Evolutionary conservation across 1,140 invertebrate species (phyloP), one percentile per base, ranked within the genome.

Genomic region (Nixonia krombeini): DNA sequence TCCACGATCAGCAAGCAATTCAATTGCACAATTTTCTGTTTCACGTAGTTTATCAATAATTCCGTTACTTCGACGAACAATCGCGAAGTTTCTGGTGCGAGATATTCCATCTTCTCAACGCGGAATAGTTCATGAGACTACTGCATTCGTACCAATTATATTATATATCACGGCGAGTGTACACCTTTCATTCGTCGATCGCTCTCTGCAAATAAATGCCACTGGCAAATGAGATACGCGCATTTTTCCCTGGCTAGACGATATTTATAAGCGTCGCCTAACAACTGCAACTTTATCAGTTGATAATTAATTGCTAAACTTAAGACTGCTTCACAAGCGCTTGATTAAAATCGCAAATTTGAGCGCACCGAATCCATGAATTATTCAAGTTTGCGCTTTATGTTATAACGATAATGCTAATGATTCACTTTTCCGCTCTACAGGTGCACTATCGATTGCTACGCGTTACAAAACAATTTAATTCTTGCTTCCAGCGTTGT

Each of bases 281-380:
- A 17, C n/a, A 37, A 28, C 10, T 51, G 44, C 41, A 7, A 47
- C 52, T 61, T 52, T 52, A 68, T 62, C 61, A 57, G 65, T 62
- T 58, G 45, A 68, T 62, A 62, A 62, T 68, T 62, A 57, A 62
- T 67, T 57, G 42, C 52, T 62, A 16, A 16, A 44, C 41, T 62
- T 47, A 49, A 57, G 65, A 57, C 47, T 13, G 29, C 31, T 49
- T 68, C 62, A 62, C 51, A 49, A 56, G 52, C 52, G 42, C 38
- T 68, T 61, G 57, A 61, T 61, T 68, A 57, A 68, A 68, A 68
- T 68, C 57, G 23, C 64, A 68, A 68, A 68, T 61, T 51, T 38
- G 47, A 29, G 41, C 25, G 35, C 40, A 66, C 58, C 58, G 42
- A 59, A 66, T 66, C 53, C 17, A 16, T 68, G 57, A 68, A 68